Base-by-base conservation (phyloP, 2,113 vertebrate species). In the Chascanopsetta lugubris region DNA sequence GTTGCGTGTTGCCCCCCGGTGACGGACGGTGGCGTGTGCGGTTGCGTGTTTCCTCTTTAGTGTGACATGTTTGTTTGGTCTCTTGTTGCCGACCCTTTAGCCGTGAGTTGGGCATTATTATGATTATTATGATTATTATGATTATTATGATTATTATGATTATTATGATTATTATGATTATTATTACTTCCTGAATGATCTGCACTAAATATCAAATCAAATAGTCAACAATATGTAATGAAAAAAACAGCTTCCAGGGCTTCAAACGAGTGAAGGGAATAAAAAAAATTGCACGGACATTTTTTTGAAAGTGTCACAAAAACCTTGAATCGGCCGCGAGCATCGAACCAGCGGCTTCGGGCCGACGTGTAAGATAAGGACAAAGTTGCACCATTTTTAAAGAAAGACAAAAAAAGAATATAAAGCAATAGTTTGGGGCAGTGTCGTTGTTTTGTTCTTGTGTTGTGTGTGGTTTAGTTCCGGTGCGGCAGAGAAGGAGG, bases 351-450 rank as follows among this genome's bases (percentile, higher is more conserved):
- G 94, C 93, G 91, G 76, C 94, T 79, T 94, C 91, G 89, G 94
- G 96, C 95, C 96, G 95, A n/a, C 93, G 77, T 73, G 80, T 64
- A 89, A 83, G 89, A 96, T 94, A 95, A 80, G 88, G 93, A 94
- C 92, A 93, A 94, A 94, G 93, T 94, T 94, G 94, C 94, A 97
- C 95, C 96, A 92, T 97, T 97, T 98, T 95, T 92, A 89, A 90
- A 82, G 83, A 93, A 90, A 82, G 82, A 84, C 69, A 80, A 83
- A 84, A 92, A 67, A 93, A 93, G 90, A 92, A 91, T 91, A 92
- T 94, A 90, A 94, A 98, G 96, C 97, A 98, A 98, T 96, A 97
- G 95, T 94, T 93, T 93, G 96, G n/a, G 96, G 96, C 95, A 95
- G 95, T 89, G 89, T 87, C n/a, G 93, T 95, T 94, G 92, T 94